Conservation (phyloP, 2,888 invertebrate genomes). For the Platycheirus rosarum region DNA sequence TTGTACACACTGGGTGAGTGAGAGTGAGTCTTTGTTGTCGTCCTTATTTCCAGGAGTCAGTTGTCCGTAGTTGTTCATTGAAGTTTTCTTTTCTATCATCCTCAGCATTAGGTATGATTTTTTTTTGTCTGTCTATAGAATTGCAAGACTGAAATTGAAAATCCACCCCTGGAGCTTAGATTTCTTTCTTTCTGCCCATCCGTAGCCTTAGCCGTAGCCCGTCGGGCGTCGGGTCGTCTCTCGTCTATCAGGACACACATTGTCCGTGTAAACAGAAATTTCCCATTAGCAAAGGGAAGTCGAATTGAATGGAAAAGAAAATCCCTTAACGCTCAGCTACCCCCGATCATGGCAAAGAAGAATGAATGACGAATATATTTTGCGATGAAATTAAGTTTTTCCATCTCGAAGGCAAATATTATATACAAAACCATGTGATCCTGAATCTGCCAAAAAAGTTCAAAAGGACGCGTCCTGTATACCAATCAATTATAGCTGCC, state of each 20-base stretch:
- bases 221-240: slow-evolving; percentile 41
- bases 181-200: slow-evolving; percentile 1
- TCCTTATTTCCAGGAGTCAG: too few relatives aligned
- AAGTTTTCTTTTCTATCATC: slow-evolving; percentile 21
- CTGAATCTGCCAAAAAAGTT: slow-evolving; percentile 32
- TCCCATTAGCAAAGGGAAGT: slow-evolving; percentile 71
- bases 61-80: slow-evolving; percentile 16
- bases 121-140: slow-evolving; percentile 6
- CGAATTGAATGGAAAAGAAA: slow-evolving; percentile 66
- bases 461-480: slow-evolving; percentile 41
- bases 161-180: slow-evolving; percentile 49
- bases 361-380: slow-evolving; percentile 55
- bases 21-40: too few relatives aligned
- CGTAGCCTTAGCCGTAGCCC: background rate
- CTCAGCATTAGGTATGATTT: slow-evolving; percentile 7
- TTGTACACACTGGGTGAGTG: too few relatives aligned
- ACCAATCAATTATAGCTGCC: slow-evolving; percentile 65
- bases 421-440: slow-evolving; percentile 28
- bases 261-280: slow-evolving; percentile 69
- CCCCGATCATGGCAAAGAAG: slow-evolving; percentile 7
- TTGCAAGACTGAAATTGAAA: slow-evolving; percentile 15
- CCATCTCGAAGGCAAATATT: slow-evolving; percentile 59
- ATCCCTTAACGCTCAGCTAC: slow-evolving; percentile 57
- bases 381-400: slow-evolving; percentile 70
- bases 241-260: slow-evolving; percentile 38